Evolutionary conservation across 2,888 invertebrate species (phyloP), one percentile per base, ranked within the genome.

Genomic region (Lomographa bimaculata): DNA sequence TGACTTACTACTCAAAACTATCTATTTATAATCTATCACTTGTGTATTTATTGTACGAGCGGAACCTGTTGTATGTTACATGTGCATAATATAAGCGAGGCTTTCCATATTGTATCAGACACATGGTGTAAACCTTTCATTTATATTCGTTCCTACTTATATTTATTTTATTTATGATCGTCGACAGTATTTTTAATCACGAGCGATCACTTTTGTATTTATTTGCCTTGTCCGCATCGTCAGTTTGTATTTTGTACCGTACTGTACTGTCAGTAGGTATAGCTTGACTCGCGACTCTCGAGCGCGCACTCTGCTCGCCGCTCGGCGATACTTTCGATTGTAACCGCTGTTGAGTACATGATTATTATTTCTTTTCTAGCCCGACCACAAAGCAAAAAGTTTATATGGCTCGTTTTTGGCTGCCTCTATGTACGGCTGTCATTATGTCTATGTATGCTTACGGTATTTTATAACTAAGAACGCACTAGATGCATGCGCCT

Each of bases 1-100:
- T 92, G 92, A 92, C 92, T 92, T 92, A 93, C 92, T 93, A 92
- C 92, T 91, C 91, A 92, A 92, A 92, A 91, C 92, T 91, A 84
- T 79, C 89, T 89, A 73, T 71, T 66, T 67, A 60, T 69, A 60
- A 60, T 71, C 67, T 79, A 70, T 79, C 76, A 73, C 75, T 42
- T 73, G 64, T 67, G 73, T 59, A 65, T n/a, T n/a, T n/a, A n/a
- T 59, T 68, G 65, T 72, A 63, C 67, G 54, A 62, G 54, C 70
- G 71, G 64, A 60, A 50, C 60, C 63, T 71, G 60, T 56, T 70
- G 64, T 71, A 68, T 78, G 74, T 77, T 74, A 66, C 67, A 67
- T 80, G 75, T 79, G 79, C 79, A 76, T 79, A 57, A 53, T 67
- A 36, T 62, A 58, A 68, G 70, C 76, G 80, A 72, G 72, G 82